A percentile compares a stretch with the other conserved stretches of the same genome.
These are phyloP conservation scores for Saccostrea cuccullata DNA, from an alignment of 1,140 invertebrate genomes.

Conservation along the genomic window DNA sequence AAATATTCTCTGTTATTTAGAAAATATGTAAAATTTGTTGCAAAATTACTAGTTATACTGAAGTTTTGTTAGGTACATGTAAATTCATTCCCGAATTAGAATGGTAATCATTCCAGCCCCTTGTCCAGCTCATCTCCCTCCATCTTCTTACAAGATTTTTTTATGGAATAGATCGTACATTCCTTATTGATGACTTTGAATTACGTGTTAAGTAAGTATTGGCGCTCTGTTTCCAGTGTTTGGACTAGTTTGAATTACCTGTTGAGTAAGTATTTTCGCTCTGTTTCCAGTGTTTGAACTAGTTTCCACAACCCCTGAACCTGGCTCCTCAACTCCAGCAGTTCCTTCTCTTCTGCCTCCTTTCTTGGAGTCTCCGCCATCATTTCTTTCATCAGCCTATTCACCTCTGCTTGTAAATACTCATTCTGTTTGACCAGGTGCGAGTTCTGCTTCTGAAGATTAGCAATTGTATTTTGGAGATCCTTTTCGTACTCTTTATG, in stretches of 20 bases:
- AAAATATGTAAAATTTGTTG: too few relatives aligned
- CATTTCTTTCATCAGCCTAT: background rate
- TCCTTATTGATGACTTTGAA: background rate
- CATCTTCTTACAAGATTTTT: too few relatives aligned
- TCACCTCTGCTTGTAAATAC: background rate
- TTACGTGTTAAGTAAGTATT: background rate
- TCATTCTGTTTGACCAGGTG: background rate
- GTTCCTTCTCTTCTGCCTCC: background rate
- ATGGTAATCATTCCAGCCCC: too few relatives aligned
- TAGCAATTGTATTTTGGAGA: background rate
- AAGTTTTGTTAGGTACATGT: too few relatives aligned
- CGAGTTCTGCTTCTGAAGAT: background rate
- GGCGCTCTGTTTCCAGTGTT: background rate
- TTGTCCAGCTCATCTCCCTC: too few relatives aligned
- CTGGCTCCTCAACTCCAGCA: background rate
- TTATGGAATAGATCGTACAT: too few relatives aligned
- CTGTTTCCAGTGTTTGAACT: background rate
- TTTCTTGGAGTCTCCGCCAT: background rate
- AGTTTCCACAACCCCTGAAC: background rate
- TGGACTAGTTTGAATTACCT: background rate
- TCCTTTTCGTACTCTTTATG: background rate
- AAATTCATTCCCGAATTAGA: too few relatives aligned
- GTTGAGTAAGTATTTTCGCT: background rate
- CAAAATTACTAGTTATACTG: too few relatives aligned
- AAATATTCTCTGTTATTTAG: too few relatives aligned